These are phyloP conservation scores for Xylocampa areola DNA, from an alignment of 2,888 invertebrate genomes.

Conservation along the genomic window DNA sequence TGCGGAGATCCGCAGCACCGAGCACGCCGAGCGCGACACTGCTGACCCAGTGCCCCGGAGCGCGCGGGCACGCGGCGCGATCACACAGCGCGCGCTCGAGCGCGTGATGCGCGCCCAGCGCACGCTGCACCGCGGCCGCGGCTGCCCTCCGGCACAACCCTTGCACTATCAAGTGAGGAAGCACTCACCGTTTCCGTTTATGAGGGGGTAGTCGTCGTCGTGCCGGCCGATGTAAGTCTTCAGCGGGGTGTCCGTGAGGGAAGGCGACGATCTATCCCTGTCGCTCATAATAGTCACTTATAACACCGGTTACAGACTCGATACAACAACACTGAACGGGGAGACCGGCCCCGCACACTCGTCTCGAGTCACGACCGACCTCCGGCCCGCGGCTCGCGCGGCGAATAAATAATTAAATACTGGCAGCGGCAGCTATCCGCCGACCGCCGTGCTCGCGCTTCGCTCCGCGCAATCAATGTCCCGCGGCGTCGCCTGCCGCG, in stretches of 20 bases:
- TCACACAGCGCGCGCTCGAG: conserved; percentile 44
- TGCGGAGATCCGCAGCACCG: conserved; percentile 63
- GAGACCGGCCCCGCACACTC: conserved; percentile 84
- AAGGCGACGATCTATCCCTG: conserved; percentile 96
- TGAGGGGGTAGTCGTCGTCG: conserved; percentile 94
- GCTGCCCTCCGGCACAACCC: neutral
- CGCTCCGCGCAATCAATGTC: conserved; percentile 63
- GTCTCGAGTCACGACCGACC: conserved; percentile 81
- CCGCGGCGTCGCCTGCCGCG: conserved; percentile 45
- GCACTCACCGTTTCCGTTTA: conserved; percentile 93
- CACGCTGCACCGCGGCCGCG: conserved; percentile 1
- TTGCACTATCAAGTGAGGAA: conserved; percentile 32
- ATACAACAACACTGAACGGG: conserved; percentile 80
- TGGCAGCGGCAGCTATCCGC: conserved; percentile 60
- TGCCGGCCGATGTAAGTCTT: conserved; percentile 96
- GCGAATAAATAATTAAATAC: conserved; percentile 81
- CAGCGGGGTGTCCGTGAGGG: conserved; percentile 96
- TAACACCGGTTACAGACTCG: conserved; percentile 74
- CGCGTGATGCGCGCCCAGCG: conserved; percentile 18
- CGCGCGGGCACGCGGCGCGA: conserved; percentile 61
- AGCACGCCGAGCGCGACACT: conserved; percentile 64
- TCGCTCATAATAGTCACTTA: conserved; percentile 95
- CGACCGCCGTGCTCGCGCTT: conserved; percentile 41
- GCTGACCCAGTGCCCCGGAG: conserved; percentile 44
- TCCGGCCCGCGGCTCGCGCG: conserved; percentile 89